Evolutionary conservation across 2,113 vertebrate species (phyloP).

Genomic region (Candoia aspera): DNA sequence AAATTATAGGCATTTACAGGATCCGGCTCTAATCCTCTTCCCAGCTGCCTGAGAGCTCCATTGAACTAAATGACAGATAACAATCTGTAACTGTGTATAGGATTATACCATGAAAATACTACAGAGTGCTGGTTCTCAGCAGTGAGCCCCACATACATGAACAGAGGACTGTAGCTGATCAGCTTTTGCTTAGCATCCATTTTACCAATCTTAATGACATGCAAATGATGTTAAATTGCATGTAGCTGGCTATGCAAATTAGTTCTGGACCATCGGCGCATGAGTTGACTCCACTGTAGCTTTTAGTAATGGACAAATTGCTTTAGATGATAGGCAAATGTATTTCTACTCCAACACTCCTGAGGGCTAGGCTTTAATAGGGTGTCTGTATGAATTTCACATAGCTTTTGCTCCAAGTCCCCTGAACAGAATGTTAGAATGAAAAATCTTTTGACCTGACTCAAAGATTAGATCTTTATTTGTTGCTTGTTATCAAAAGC

Average conservation of each 20-base stretch:
- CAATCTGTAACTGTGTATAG: not conserved
- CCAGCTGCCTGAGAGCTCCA: not conserved
- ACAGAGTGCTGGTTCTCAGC: not conserved
- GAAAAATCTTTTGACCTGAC: not conserved
- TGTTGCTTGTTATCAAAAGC: conserved; percentile 2
- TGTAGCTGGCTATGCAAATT: conserved; percentile 13
- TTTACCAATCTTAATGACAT: not conserved
- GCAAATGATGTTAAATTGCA: not conserved
- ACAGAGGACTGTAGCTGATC: not conserved
- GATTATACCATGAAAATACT: not conserved
- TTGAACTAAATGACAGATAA: not conserved
- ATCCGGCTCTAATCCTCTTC: not conserved
- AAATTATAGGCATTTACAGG: not conserved
- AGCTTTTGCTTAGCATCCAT: not conserved
- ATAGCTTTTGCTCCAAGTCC: not conserved
- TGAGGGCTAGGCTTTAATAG: not conserved
- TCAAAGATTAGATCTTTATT: not conserved
- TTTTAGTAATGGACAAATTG: not conserved
- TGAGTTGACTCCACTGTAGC: not conserved
- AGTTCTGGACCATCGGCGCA: not conserved
- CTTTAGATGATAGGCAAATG: not conserved
- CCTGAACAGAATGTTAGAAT: not conserved
- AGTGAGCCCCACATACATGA: not conserved
- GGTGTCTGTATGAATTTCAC: not conserved
- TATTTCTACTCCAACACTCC: not conserved